Base-by-base conservation (phyloP, 2,797 vertebrate species). In the Echeneis naucrates region DNA sequence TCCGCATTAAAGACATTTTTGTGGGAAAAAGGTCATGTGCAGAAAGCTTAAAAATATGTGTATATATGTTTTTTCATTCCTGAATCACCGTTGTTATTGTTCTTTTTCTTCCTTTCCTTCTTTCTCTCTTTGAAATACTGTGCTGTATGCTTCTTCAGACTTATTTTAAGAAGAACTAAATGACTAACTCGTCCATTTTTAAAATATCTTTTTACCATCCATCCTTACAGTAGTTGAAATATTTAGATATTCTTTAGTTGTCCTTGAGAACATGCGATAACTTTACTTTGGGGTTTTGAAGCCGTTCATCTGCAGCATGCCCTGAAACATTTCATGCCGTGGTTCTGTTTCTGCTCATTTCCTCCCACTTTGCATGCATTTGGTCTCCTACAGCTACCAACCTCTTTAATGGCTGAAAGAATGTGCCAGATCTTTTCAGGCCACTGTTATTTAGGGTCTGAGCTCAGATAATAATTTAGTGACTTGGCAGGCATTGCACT, bases 371-470 rank as follows among this genome's bases (percentile, higher is more conserved):
- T 65, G 65, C 76, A 83, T 83, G 48, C 68, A 73, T 80, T 73
- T 64, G 63, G 80, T 88, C 75, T 85, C 82, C 82, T 58, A 37
- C 56, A 65, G 84, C 78, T 77, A 85, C 79, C 27, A 0, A 19
- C 52, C 19, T 77, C 77, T 50, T 76, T 61, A 71, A 68, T 77
- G 64, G 47, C 60, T 62, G 44, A 75, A 75, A 80, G 56, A 82
- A 85, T 62, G 61, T 77, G 81, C 68, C 83, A 74, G 33, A 50
- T 82, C 85, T 65, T 78, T 86, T 85, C 84, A 78, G 72, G 63
- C 71, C 61, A 38, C 53, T 57, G 45, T 84, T 71, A 83, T 86
- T 86, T 83, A 79, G 19, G 30, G 68, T 63, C 55, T 2, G 33
- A 65, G 52, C 77, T 64, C 32, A 8, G 72, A 72, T 68, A 66